Base-by-base conservation (phyloP, 2,888 invertebrate species). In the Drosophila dives region DNA sequence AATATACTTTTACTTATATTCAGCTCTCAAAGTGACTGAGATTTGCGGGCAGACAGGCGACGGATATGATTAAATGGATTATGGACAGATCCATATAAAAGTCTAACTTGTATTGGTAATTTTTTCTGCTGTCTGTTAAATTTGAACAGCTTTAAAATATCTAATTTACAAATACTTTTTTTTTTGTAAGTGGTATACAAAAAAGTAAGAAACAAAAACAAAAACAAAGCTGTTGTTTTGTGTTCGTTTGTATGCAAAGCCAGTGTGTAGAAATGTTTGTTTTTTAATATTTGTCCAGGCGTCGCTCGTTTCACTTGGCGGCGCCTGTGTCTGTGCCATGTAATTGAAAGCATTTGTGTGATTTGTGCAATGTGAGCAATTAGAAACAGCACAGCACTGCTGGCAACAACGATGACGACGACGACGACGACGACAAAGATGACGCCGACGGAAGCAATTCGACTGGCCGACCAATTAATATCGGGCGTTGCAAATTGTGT, bases 311-410 rank as follows among this genome's bases (percentile, higher is more conserved):
- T 71, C 63, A 67, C 49, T 65, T 67, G 64, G 53, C 70, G 74
- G 50, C 74, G 68, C 56, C 61, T 82, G 80, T 80, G 83, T 67
- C 86, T 80, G 72, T 60, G 75, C 77, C 86, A 74, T 79, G 89
- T 81, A 89, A 89, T 85, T 88, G 85, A 85, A 85, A 86, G 89
- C 86, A 86, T 85, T 85, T 86, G 89, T 86, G 86, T 84, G 89
- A 86, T 89, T 89, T 89, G 87, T 86, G 87, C 84, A 89, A 86
- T 86, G 87, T 61, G 85, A 82, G 77, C 82, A 89, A 86, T 89
- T 84, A 86, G 72, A 50, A 53, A 51, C 69, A 56, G 62, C 66
- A 58, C 49, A 33, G 36, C 45, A 45, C 38, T 62, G 73, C 65
- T 51, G 54, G 48, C 51, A 48, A 40, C 34, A 48, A 51, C 48